Base-by-base conservation (phyloP, 2,113 vertebrate genomes). In the Capra hircus region DNA sequence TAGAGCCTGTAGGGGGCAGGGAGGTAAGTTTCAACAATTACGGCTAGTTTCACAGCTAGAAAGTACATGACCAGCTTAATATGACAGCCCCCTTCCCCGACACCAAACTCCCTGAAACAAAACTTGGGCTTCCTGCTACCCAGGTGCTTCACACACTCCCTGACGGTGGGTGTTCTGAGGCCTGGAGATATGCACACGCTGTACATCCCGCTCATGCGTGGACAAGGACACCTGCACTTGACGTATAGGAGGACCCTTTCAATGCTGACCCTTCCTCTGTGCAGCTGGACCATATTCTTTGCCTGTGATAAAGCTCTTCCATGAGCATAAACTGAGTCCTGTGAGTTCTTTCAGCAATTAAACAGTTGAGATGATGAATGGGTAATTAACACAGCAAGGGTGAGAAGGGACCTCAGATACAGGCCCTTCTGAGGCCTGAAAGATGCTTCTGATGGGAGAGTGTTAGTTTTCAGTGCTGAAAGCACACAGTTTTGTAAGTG, bases 131-230 rank as follows among this genome's bases (percentile, higher is more conserved):
- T 64, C 59, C 83, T 82, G 82, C 33, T 92, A 28, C n/a, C 62
- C 10, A 57, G 28, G 21, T 55, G 81, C 19, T 77, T 67, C 60
- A 23, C 33, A 28, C 14, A 7, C 33, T 43, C 33, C 3, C 30
- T 33, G 6, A 6, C 19, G 33, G 15, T 12, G 27, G 23, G 15
- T 12, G 17, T 15, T 15, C 45, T 60, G 64, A 88, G 67, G 53
- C 33, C 59, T 40, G 23, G 48, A 85, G 52, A 53, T 1, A 1
- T 0, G 6, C 25, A 3, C 6, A 33, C 5, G 12, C 7, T 10
- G 10, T 21, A 48, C 25, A 28, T 6, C 7, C 15, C 53, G 30
- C 21, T 0, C 19, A 21, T 8, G 14, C 21, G 59, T 43, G 64
- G 48, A 48, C 15, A 17, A 50, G 90, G 6, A 81, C 15, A 27